Base-by-base conservation (phyloP, 2,113 vertebrate genomes). In the Macquaria australasica region DNA sequence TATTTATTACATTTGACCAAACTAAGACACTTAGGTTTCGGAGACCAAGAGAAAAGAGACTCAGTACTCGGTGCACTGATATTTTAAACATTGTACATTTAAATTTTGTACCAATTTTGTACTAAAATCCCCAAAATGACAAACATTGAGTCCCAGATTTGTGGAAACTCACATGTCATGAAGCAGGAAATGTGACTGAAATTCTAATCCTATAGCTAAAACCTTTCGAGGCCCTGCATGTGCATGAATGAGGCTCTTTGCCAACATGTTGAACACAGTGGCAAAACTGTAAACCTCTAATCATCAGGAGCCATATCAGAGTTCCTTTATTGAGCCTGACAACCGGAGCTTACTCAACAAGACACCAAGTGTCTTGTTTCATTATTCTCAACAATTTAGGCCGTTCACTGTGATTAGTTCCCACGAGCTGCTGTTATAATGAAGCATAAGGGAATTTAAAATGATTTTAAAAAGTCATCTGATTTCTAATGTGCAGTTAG, bases 361-460 rank as follows among this genome's bases (percentile, higher is more conserved):
- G 73, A 82, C 85, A 63, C 55, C 86, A 10, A 89, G 90, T 91
- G 92, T 92, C 93, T 91, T 72, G 88, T 95, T 95, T 93, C 92
- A 93, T 94, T 94, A 82, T 87, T 86, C 88, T 81, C 89, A 84
- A 85, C 83, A 71, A 82, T 90, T 91, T 71, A 88, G 70, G 28
- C 83, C 31, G 9, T 43, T 81, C 80, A n/a, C 81, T 31, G n/a
- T 60, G 82, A 89, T 86, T n/a, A 73, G 72, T 31, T 79, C 60
- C 77, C 45, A 37, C 6, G 31, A 66, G 76, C 82, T 67, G 45
- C 77, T 51, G 45, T 62, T 73, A 7, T 71, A 85, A 67, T 68
- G 83, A 84, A 85, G 75, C 88, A 63, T 6, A 16, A 7, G 77
- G 84, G 79, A 58, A 72, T 87, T 67, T 34, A n/a, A 50, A 81